These are phyloP conservation scores for Steinernema feltiae DNA, from an alignment of 1,140 invertebrate species.

Conservation along the genomic window DNA sequence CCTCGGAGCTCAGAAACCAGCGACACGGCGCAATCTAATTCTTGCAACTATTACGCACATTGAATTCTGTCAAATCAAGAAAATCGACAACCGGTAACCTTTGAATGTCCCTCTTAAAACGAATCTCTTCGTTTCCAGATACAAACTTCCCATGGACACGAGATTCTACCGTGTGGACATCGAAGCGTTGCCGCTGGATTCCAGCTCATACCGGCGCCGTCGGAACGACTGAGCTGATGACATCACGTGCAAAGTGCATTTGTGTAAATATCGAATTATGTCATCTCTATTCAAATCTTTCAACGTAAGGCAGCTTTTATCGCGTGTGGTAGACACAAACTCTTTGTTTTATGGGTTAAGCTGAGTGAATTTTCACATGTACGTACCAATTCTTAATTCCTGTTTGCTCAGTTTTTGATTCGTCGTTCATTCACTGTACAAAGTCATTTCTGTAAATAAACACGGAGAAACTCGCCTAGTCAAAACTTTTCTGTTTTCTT, in stretches of 20 bases:
- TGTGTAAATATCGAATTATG: not conserved
- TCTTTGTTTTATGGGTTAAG: too few relatives aligned
- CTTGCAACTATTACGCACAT: not conserved
- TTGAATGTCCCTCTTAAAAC: not conserved
- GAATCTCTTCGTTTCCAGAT: not conserved
- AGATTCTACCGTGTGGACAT: not conserved
- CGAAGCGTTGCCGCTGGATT: not conserved
- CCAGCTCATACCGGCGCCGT: not conserved
- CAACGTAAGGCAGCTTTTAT: not conserved
- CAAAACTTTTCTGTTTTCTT: too few relatives aligned
- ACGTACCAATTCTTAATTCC: too few relatives aligned
- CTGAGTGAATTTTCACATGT: too few relatives aligned
- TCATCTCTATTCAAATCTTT: not conserved
- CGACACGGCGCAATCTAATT: not conserved
- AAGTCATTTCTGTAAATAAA: not conserved
- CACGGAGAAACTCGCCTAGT: too few relatives aligned
- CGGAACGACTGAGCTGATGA: not conserved
- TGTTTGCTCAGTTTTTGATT: too few relatives aligned
- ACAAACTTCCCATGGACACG: constrained; percentile 1
- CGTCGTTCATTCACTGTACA: not conserved
- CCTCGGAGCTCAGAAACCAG: not conserved
- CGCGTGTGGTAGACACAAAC: too few relatives aligned
- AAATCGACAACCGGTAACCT: not conserved
- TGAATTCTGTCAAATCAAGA: constrained; percentile 7
- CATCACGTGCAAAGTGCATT: not conserved